These are phyloP conservation scores for Acanthopagrus latus DNA, from an alignment of 2,797 vertebrate genomes.

Conservation along the genomic window DNA sequence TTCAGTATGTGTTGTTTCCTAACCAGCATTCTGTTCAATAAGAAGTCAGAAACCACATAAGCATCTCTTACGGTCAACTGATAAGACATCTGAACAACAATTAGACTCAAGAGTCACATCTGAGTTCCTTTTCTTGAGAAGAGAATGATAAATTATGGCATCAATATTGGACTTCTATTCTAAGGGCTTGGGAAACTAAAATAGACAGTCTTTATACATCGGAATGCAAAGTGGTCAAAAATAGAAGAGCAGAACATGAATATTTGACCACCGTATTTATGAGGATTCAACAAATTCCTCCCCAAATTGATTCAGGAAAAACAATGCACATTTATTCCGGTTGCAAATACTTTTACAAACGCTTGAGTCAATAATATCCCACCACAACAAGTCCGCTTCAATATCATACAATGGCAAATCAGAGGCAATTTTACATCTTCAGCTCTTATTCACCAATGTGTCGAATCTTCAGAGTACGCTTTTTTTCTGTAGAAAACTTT, in stretches of 20 bases:
- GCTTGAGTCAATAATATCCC: conserved; percentile 74
- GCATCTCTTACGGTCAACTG: conserved; percentile 7
- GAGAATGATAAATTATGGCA: conserved; percentile 26
- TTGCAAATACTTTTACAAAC: conserved; percentile 81
- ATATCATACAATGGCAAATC: conserved; percentile 77
- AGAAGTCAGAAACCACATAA: no score
- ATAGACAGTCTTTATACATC: conserved; percentile 45
- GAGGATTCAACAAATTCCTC: conserved; percentile 60
- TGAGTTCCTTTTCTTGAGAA: background rate
- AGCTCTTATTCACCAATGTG: conserved; percentile 71
- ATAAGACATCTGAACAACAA: conserved; percentile 24
- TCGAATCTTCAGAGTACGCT: conserved; percentile 84
- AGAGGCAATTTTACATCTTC: conserved; percentile 72
- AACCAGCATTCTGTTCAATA: background rate
- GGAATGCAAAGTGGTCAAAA: conserved; percentile 67
- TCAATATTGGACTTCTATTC: conserved; percentile 16
- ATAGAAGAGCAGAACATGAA: conserved; percentile 40
- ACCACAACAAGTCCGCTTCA: conserved; percentile 76
- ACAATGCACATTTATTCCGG: conserved; percentile 78
- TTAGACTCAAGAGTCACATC: background rate
- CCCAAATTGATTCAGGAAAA: conserved; percentile 61
- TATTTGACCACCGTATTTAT: conserved; percentile 39
- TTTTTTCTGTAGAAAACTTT: conserved; percentile 93
- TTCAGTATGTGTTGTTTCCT: conserved; percentile 3
- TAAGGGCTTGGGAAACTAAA: conserved; percentile 30